phyloP scores from a whole-genome alignment of 2,113 vertebrate genomes.

The Chrysemys picta region DNA sequence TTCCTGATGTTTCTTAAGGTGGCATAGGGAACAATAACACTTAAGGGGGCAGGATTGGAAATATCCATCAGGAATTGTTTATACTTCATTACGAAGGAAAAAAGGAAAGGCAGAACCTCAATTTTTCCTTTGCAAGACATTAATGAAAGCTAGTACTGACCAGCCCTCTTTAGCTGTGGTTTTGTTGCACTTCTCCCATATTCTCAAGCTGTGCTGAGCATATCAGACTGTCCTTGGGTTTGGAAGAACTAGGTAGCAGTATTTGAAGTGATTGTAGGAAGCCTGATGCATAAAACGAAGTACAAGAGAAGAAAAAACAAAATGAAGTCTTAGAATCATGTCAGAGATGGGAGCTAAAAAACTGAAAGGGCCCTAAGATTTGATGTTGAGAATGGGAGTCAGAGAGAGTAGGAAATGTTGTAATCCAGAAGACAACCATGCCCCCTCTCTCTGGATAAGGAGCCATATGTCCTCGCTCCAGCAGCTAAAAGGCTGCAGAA shows the following conservation, averaged over 20 bases:
- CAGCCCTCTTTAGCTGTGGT: not conserved
- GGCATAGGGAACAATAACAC: not conserved
- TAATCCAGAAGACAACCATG: not conserved
- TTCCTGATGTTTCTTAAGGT: not conserved
- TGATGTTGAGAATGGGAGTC: not conserved
- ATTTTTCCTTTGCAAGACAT: not conserved
- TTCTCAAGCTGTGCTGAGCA: not conserved
- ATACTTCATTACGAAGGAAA: not conserved
- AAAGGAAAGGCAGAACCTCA: not conserved
- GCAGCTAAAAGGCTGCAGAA: not conserved
- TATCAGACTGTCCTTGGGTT: not conserved
- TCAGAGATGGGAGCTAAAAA: not conserved
- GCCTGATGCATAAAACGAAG: not conserved
- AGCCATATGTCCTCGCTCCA: not conserved
- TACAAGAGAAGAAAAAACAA: not conserved
- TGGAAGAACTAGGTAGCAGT: not conserved
- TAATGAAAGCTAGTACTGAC: not conserved
- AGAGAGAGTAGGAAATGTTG: not conserved
- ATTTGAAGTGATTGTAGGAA: not conserved
- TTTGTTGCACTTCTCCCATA: not conserved
- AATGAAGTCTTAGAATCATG: not conserved
- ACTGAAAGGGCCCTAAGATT: not conserved
- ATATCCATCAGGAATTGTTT: not conserved
- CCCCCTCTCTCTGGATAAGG: not conserved
- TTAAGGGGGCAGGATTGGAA: not conserved